phyloP scores from a whole-genome alignment of 2,888 invertebrate genomes.

The Kuschelorhynchus macadamiae region DNA sequence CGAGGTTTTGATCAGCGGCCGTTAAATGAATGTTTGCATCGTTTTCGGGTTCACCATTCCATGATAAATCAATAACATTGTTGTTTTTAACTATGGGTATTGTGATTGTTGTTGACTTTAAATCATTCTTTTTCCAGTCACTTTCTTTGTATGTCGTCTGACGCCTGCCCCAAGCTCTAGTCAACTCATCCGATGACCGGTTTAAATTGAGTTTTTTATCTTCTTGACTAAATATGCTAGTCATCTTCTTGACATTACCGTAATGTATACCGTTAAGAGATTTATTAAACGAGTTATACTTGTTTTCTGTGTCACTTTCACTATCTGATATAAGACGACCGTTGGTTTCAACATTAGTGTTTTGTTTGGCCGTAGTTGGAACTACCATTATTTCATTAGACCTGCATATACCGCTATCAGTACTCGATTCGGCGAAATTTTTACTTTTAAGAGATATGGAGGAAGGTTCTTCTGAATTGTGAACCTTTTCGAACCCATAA shows the following conservation, averaged over 20 bases:
- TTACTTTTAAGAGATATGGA: conserved; percentile 68
- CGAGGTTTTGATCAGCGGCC: conserved; percentile 72
- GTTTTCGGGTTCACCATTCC: conserved; percentile 57
- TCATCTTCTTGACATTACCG: conserved; percentile 58
- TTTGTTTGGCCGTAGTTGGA: conserved; percentile 54
- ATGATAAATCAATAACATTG: conserved; percentile 57
- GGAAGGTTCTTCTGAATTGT: conserved; percentile 58
- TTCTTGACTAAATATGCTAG: conserved; percentile 54
- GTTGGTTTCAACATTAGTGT: conserved; percentile 39
- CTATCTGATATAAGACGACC: conserved; percentile 48
- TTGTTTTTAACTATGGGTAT: conserved; percentile 64
- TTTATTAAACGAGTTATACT: conserved; percentile 43
- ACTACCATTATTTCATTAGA: conserved; percentile 76
- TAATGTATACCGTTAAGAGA: conserved; percentile 47
- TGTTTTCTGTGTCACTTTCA: conserved; percentile 52
- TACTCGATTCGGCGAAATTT: conserved; percentile 80
- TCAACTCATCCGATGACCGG: conserved; percentile 41
- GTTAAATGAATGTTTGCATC: conserved; percentile 72
- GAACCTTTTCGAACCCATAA: conserved; percentile 77
- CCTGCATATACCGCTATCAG: conserved; percentile 83
- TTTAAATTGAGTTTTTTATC: conserved; percentile 30
- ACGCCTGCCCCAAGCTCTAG: conserved; percentile 41
- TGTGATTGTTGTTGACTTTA: conserved; percentile 64
- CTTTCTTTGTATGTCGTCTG: conserved; percentile 34
- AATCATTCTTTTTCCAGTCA: conserved; percentile 54